Conservation (phyloP, 23 tunicate genomes). For the Oikopleura vanhoeffeni region DNA sequence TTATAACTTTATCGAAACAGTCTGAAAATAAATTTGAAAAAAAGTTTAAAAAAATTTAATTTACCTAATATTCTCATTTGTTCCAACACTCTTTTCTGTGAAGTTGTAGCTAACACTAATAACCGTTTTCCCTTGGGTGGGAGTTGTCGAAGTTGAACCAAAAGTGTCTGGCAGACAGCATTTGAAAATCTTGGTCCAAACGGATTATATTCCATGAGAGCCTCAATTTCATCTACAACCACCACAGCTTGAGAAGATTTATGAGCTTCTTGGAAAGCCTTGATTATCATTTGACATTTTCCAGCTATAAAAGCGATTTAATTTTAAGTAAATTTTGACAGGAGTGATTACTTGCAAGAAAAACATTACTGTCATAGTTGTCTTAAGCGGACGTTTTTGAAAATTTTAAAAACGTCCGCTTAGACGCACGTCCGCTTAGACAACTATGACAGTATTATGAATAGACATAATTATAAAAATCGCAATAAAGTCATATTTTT, state of each 20-base stretch:
- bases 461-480: too few relatives aligned
- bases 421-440: too few relatives aligned
- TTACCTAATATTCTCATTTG: slow-evolving; percentile 28
- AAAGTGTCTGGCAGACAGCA: slow-evolving; percentile 59
- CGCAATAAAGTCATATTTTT: too few relatives aligned
- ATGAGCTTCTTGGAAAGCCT: slow-evolving; percentile 66
- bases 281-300: slow-evolving; percentile 51
- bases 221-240: slow-evolving; percentile 74
- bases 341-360: too few relatives aligned
- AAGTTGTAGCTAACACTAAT: slow-evolving; percentile 59
- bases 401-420: too few relatives aligned
- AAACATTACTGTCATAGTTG: too few relatives aligned
- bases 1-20: background rate
- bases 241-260: slow-evolving; percentile 72
- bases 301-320: slow-evolving; percentile 16
- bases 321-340: background rate
- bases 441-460: too few relatives aligned
- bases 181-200: slow-evolving; percentile 84
- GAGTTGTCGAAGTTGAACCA: slow-evolving; percentile 35
- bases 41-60: too few relatives aligned
- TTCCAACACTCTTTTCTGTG: slow-evolving; percentile 32
- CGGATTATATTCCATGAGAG: slow-evolving; percentile 70
- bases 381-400: too few relatives aligned
- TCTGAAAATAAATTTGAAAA: background rate
- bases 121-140: slow-evolving; percentile 77